These are phyloP conservation scores for Drosophila hawaiiensis DNA, from an alignment of 2,888 invertebrate genomes.

Conservation along the genomic window DNA sequence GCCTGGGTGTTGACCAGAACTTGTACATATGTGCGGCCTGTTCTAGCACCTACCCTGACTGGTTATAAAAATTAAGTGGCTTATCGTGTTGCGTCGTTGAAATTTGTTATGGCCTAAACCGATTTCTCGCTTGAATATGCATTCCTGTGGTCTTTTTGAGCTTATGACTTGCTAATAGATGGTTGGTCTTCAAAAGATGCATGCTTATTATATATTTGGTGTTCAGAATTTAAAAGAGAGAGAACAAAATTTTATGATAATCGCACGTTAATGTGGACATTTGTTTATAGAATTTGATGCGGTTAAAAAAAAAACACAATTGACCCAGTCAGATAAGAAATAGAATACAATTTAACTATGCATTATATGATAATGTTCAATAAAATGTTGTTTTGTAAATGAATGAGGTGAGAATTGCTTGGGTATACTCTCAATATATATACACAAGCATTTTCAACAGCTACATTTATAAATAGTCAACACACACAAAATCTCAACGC, in stretches of 20 bases:
- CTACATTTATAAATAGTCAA: background rate
- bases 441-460: background rate
- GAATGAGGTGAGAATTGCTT: background rate
- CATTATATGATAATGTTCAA: background rate
- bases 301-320: slow-evolving; percentile 10
- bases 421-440: background rate
- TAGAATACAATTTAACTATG: slow-evolving; percentile 4
- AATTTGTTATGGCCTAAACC: slow-evolving; percentile 59
- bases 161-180: slow-evolving; percentile 51
- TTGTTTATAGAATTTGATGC: slow-evolving; percentile 20
- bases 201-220: slow-evolving; percentile 29
- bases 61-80: slow-evolving; percentile 73
- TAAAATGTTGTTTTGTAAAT: background rate
- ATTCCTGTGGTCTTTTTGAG: slow-evolving; percentile 25
- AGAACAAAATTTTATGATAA: slow-evolving; percentile 45
- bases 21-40: slow-evolving; percentile 31
- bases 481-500: background rate
- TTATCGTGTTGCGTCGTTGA: slow-evolving; percentile 69
- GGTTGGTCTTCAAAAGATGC: slow-evolving; percentile 24
- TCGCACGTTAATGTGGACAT: slow-evolving; percentile 28
- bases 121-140: slow-evolving; percentile 39
- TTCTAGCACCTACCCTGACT: slow-evolving; percentile 5
- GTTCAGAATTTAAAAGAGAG: slow-evolving; percentile 21
- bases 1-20: slow-evolving; percentile 48
- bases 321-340: slow-evolving; percentile 44